These are phyloP conservation scores for Dendropsophus ebraccatus DNA, from an alignment of 2,113 vertebrate genomes.

Conservation along the genomic window DNA sequence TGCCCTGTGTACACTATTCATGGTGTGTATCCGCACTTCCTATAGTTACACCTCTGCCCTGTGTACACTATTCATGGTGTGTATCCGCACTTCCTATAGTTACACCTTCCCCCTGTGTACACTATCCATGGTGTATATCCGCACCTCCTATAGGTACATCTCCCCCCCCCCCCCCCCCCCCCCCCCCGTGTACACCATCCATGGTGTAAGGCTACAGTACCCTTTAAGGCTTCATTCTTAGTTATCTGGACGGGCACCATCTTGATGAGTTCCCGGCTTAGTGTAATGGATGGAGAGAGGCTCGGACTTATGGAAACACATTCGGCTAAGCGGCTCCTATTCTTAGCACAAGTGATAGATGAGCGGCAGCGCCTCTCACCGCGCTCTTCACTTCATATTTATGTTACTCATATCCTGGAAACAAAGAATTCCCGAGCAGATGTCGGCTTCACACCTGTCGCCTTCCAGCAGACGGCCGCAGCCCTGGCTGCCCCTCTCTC, in stretches of 20 bases:
- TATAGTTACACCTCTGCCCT: too few relatives aligned
- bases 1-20: too few relatives aligned
- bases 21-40: too few relatives aligned
- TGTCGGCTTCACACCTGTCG: conserved; percentile 31
- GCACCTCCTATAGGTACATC: too few relatives aligned
- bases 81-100: too few relatives aligned
- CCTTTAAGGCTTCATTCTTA: not conserved
- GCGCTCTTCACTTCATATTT: not conserved
- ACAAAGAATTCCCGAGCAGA: not conserved
- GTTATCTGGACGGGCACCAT: not conserved
- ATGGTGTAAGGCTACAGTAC: too few relatives aligned
- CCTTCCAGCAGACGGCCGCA: not conserved
- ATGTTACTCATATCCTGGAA: conserved; percentile 43
- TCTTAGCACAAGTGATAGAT: not conserved
- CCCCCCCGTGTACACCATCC: too few relatives aligned
- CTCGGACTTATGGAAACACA: not conserved
- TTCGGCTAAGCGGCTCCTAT: not conserved
- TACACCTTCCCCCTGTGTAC: too few relatives aligned
- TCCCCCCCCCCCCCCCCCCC: too few relatives aligned
- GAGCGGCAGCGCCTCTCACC: conserved; percentile 16
- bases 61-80: too few relatives aligned
- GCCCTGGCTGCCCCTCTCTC: not conserved
- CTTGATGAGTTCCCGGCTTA: not conserved
- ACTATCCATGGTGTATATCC: too few relatives aligned
- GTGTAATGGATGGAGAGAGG: not conserved